These are phyloP conservation scores for Drosophila parabipectinata DNA, from an alignment of 1,140 invertebrate genomes.

Conservation along the genomic window DNA sequence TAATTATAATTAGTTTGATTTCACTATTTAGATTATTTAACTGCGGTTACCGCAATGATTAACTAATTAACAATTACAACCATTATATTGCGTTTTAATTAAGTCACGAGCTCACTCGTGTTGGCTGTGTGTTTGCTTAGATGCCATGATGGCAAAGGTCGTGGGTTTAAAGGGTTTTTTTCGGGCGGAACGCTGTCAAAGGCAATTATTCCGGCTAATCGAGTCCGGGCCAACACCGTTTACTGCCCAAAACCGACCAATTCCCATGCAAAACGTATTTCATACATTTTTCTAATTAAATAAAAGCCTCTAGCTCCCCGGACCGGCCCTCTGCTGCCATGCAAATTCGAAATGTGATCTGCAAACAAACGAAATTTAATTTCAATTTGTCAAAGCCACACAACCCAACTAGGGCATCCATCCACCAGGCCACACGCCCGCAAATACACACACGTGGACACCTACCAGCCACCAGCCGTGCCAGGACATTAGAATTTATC, in stretches of 20 bases:
- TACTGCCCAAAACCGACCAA: constrained; percentile 12
- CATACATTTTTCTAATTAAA: constrained; percentile 56
- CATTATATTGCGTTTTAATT: constrained; percentile 32
- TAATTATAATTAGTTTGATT: constrained; percentile 74
- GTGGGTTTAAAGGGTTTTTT: constrained; percentile 7
- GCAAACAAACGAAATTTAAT: constrained; percentile 58
- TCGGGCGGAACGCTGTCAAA: constrained; percentile 12
- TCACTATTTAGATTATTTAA: constrained; percentile 51
- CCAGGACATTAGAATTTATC: constrained; percentile 67
- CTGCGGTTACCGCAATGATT: constrained; percentile 47
- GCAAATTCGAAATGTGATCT: constrained; percentile 55
- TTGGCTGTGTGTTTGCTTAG: constrained; percentile 1
- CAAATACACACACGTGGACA: constrained; percentile 19
- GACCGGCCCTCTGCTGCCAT: constrained; percentile 14
- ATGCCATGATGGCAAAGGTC: constrained; percentile 7
- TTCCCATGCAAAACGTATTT: constrained; percentile 32
- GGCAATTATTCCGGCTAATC: constrained; percentile 45
- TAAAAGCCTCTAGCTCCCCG: constrained; percentile 26
- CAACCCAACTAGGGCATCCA: constrained; percentile 12
- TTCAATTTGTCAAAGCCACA: constrained; percentile 67
- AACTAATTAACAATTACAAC: constrained; percentile 61
- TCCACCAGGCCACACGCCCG: not conserved
- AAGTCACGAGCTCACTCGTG: constrained; percentile 13
- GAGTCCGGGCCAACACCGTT: constrained; percentile 27
- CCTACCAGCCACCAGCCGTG: constrained; percentile 19